Evolutionary conservation across 2,797 vertebrate species (phyloP).

Genomic region (Loris lydekkerianus): DNA sequence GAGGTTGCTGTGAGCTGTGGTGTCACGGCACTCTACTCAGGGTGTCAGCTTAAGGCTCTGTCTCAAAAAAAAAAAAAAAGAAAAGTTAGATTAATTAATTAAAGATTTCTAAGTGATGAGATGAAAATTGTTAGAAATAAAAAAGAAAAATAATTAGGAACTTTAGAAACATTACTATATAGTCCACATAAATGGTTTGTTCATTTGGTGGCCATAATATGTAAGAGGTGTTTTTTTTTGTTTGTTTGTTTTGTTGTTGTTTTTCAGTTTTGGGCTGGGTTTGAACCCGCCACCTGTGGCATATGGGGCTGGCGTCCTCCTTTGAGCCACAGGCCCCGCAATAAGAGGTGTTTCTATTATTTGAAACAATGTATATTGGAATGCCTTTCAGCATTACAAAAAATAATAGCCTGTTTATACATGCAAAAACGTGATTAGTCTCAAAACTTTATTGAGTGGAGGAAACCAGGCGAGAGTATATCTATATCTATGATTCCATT

Average conservation of each 20-base stretch:
- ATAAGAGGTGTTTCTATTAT: not conserved
- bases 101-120: constrained; percentile 22
- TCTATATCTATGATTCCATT: constrained; percentile 14
- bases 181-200: not conserved
- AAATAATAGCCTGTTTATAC: constrained; percentile 1
- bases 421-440: not conserved
- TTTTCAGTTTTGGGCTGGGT: too few species aligned
- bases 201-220: not conserved
- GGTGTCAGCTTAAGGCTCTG: too few species aligned
- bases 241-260: too few species aligned
- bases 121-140: constrained; percentile 21
- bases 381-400: constrained; percentile 13
- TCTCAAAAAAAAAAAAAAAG: not conserved
- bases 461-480: not conserved
- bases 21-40: too few species aligned
- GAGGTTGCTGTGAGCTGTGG: too few species aligned
- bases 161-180: not conserved
- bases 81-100: constrained; percentile 20
- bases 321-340: too few species aligned
- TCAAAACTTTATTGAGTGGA: not conserved
- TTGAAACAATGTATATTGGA: not conserved
- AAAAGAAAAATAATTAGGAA: not conserved
- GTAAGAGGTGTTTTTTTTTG: not conserved
- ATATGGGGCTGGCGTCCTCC: too few species aligned
- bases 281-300: too few species aligned